Base-by-base conservation (phyloP, 23 tunicate species). In the Halocynthia aurantium region DNA sequence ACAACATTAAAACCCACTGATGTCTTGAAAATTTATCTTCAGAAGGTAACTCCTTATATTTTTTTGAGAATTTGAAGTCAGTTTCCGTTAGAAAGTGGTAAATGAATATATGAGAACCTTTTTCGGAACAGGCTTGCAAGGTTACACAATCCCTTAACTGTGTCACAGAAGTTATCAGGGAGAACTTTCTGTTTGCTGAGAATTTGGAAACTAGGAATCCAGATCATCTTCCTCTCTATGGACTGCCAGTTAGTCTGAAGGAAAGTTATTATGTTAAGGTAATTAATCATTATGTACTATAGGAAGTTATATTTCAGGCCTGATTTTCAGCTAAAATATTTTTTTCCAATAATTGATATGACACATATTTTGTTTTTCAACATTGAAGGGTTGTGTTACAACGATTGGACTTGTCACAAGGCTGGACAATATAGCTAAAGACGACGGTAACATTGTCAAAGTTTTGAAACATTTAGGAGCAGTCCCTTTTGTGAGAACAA, bases 401-500 rank as follows among this genome's bases (percentile, higher is more conserved):
- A 84, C 89, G 2, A 50, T 69, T 70, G 89, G 89, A 9, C 40
- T 84, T 12, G 7, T 31, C 9, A 18, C 55, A 17, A 9, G 22
- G 22, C 61, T 71, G 0, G 51, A 72, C 55, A 31, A 51, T 52
- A 78, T 67, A n/a, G 69, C 81, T 8, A 9, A 10, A 9, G 72
- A 58, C 22, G 93, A 87, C 60, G 52, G 62, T 20, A 86, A 81
- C 6, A 8, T 87, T 63, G 93, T 76, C 40, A 60, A 87, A 87
- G 93, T 87, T 22, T 62, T 87, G 54, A 81, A 69, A 55, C 69
- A 69, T 58, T 71, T 72, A 69, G 93, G 93, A 12, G 93, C 93
- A 17, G 72, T 87, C 53, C 93, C 93, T 31, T 87, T 87, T 70
- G 91, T 68, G 15, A 87, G 81, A 76, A 87, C 93, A 44, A 87